phyloP scores from a whole-genome alignment of 2,113 vertebrate species.

The Lycocorax pyrrhopterus region DNA sequence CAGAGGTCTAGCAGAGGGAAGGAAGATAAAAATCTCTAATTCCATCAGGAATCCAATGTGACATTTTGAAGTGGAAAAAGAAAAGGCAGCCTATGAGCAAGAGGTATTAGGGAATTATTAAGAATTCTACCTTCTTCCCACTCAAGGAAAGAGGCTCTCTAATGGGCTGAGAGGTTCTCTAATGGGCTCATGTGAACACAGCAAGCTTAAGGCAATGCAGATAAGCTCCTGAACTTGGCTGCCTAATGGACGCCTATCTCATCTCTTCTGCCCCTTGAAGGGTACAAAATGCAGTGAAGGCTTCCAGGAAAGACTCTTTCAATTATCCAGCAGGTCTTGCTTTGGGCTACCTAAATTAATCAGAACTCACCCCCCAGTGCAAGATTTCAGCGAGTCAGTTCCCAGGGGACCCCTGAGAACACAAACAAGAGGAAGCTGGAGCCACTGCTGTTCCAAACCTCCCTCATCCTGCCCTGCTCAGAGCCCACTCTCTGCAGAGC shows the following conservation, averaged over 20 bases:
- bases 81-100: neutral
- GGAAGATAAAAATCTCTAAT: conserved; percentile 33
- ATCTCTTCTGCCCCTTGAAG: neutral
- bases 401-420: neutral
- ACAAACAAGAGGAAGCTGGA: neutral
- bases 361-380: neutral
- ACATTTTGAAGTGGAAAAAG: conserved; percentile 27
- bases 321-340: neutral
- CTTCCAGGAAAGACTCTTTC: neutral
- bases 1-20: neutral
- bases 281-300: neutral
- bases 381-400: neutral
- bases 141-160: neutral
- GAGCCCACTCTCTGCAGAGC: neutral
- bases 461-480: neutral
- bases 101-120: neutral
- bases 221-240: neutral
- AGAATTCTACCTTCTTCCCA: neutral
- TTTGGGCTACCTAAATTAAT: neutral
- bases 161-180: neutral
- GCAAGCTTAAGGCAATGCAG: neutral
- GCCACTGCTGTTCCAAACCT: neutral
- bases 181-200: neutral
- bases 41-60: neutral
- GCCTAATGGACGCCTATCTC: neutral